phyloP scores from a whole-genome alignment of 2,797 vertebrate genomes.

The Enteromius thamalakanensis region DNA sequence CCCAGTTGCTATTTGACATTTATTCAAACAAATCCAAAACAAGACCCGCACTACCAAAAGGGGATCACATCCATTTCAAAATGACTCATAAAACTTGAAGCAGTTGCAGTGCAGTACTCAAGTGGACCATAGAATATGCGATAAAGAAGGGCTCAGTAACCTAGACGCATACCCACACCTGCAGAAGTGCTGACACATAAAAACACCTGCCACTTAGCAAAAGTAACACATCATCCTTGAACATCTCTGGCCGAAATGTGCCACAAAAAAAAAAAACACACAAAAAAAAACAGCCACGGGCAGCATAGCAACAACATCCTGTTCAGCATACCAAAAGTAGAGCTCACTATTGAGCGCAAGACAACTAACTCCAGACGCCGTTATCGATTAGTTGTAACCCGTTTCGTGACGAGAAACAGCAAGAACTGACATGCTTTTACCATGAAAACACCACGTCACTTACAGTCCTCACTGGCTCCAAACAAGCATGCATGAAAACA shows the following conservation, averaged over 20 bases:
- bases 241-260: slow-evolving; percentile 24
- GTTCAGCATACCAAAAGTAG: slow-evolving; percentile 17
- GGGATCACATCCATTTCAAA: background rate
- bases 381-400: background rate
- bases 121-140: slow-evolving; percentile 1
- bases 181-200: slow-evolving; percentile 26
- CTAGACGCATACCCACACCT: background rate
- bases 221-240: slow-evolving; percentile 6
- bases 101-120: slow-evolving; percentile 1
- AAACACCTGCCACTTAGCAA: slow-evolving; percentile 27
- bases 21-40: slow-evolving; percentile 17
- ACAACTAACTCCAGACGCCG: background rate
- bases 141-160: slow-evolving; percentile 3
- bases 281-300: background rate
- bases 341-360: background rate
- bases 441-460: slow-evolving; percentile 25
- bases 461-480: slow-evolving; percentile 37
- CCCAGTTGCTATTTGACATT: background rate
- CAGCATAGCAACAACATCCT: slow-evolving; percentile 40
- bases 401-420: background rate
- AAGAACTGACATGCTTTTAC: slow-evolving; percentile 30
- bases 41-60: background rate
- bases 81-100: slow-evolving; percentile 10
- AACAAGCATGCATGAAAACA: slow-evolving; percentile 32
- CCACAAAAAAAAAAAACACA: background rate